Base-by-base conservation (phyloP, 2,113 vertebrate species). In the Pagrus major region DNA sequence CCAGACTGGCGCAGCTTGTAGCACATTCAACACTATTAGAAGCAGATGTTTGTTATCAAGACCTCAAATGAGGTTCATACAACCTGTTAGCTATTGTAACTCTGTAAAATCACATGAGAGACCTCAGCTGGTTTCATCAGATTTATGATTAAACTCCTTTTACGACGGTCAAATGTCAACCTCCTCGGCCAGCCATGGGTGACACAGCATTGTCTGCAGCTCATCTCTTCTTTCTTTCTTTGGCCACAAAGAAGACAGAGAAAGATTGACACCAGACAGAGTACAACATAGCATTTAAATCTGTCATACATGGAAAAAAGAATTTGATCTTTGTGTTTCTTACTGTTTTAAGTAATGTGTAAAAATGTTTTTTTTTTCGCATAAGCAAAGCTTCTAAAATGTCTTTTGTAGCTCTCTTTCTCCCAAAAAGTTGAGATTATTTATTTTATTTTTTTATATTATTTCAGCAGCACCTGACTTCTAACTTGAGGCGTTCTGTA, bases 71-170 rank as follows among this genome's bases (percentile, higher is more conserved):
- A 79, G 67, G 31, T 39, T 71, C 54, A 11, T 21, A 25, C 33
- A 80, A 18, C 54, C 52, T 47, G 29, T 58, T 64, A n/a, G 42
- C 4, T 5, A 21, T 73, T 56, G 54, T 78, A 5, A 46, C 71
- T 21, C 18, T 51, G 12, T 84, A 20, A 71, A 73, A 68, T 82
- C 80, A 87, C 87, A 71, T 85, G 84, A 88, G 69, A 44, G 23
- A 31, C 49, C 41, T 88, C 64, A 64, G 69, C 83, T 79, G 73
- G 66, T 78, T 86, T 68, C 61, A 65, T 35, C 64, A 78, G 72
- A 86, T 93, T 90, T 76, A 89, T 92, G 76, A 85, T 89, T 93
- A 86, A 89, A 88, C 85, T 80, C 68, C 41, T 58, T 83, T 84
- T 27, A 63, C 49, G 46, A 15, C 58, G 85, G 87, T 88, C 69